Percentiles rank a stretch among this genome's conserved stretches.
phyloP scores from a whole-genome alignment of 2,888 invertebrate genomes.

The Ephialtes manifestator region DNA sequence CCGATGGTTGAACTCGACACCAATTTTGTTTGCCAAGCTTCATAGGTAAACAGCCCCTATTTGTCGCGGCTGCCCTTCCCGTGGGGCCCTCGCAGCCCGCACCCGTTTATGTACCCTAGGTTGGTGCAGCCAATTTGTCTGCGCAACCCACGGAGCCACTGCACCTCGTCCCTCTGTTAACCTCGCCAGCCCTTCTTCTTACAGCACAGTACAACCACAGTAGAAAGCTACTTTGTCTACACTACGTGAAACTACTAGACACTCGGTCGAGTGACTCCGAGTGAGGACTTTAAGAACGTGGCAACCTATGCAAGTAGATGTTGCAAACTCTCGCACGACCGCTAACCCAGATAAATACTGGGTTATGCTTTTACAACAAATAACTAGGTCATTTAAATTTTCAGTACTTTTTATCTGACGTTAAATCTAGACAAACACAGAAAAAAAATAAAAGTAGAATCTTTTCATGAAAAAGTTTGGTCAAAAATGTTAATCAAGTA shows the following conservation, averaged over 20 bases:
- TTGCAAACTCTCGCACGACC: background rate
- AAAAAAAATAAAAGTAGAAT: too few species aligned
- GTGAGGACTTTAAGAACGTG: conserved; percentile 14
- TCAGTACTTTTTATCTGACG: background rate
- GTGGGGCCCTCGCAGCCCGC: background rate
- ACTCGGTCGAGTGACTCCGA: conserved; percentile 15
- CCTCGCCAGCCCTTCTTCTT: conserved; percentile 3
- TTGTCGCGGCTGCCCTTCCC: conserved; percentile 60
- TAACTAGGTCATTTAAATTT: background rate
- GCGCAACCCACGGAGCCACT: conserved; percentile 8
- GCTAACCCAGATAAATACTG: conserved; percentile 1
- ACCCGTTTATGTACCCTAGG: conserved; percentile 13
- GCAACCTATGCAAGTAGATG: background rate
- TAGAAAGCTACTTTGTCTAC: background rate
- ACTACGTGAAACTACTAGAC: conserved; percentile 20
- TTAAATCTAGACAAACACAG: too few species aligned
- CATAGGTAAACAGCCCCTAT: conserved; percentile 72
- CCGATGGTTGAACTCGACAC: conserved; percentile 66
- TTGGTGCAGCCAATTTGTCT: conserved; percentile 33
- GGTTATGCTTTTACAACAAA: background rate
- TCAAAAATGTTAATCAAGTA: too few species aligned
- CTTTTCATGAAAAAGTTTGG: too few species aligned
- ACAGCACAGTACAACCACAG: background rate
- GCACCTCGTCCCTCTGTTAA: background rate
- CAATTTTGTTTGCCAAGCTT: conserved; percentile 75